Evolutionary conservation across 2,797 vertebrate species (phyloP).

Genomic region (Schizopygopsis pylzovi): DNA sequence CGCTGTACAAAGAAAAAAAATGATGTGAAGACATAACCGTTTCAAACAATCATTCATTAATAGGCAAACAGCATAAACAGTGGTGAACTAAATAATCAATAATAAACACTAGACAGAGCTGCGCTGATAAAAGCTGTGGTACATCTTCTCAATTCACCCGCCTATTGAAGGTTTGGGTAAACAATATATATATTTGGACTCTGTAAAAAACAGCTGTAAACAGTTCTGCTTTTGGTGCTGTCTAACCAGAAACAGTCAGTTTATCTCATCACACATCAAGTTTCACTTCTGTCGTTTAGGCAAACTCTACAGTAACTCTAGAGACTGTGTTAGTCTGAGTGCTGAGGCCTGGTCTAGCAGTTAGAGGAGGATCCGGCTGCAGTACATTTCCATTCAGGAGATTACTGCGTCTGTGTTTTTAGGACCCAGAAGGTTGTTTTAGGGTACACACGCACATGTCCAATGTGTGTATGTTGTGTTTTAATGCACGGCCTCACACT

Average conservation of each 20-base stretch:
- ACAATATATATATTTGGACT: not conserved
- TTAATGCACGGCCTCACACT: conserved; percentile 3
- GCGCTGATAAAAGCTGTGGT: too few relatives aligned
- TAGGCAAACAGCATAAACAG: too few relatives aligned
- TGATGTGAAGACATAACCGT: too few relatives aligned
- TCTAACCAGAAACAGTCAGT: conserved; percentile 6
- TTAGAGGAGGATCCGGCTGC: too few relatives aligned
- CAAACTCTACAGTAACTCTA: not conserved
- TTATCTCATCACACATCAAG: not conserved
- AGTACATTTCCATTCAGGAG: not conserved
- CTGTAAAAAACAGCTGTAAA: not conserved
- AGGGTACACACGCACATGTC: too few relatives aligned
- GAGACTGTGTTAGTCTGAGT: not conserved
- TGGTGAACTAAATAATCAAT: too few relatives aligned
- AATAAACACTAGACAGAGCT: too few relatives aligned
- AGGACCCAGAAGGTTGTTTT: not conserved
- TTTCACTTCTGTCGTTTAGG: conserved; percentile 19
- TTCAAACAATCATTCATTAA: too few relatives aligned
- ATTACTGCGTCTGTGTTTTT: conserved; percentile 13
- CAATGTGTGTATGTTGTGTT: not conserved
- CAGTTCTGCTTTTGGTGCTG: not conserved
- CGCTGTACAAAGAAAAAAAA: too few relatives aligned
- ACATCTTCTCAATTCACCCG: not conserved
- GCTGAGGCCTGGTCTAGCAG: not conserved
- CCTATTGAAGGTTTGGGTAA: not conserved